Conservation (phyloP, 2,888 invertebrate genomes). For the Eupsilia transversa region DNA sequence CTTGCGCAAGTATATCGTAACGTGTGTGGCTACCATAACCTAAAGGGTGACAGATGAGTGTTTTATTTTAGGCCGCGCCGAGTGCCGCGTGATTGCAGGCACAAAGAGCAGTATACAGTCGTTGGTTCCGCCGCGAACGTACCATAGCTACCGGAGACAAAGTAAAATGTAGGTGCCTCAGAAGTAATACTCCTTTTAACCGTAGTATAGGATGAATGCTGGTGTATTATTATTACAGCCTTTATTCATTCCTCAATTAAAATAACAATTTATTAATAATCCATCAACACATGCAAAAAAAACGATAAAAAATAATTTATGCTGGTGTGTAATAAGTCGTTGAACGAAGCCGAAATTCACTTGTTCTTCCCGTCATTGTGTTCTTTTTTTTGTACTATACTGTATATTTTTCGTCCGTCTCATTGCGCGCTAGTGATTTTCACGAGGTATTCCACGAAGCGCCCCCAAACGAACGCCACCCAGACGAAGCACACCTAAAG, state of each 20-base stretch:
- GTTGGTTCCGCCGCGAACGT: conserved; percentile 44
- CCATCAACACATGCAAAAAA: too few species aligned
- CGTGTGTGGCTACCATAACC: too few species aligned
- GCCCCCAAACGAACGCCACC: too few species aligned
- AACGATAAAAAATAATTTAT: too few species aligned
- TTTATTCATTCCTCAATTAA: too few species aligned
- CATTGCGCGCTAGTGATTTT: not conserved
- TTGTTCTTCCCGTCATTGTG: not conserved
- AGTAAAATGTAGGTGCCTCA: conserved; percentile 8
- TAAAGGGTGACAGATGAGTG: conserved; percentile 42
- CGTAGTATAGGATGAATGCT: not conserved
- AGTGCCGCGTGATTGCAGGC: conserved; percentile 44
- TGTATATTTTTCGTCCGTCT: not conserved
- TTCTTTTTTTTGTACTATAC: not conserved
- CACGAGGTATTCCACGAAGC: too few species aligned
- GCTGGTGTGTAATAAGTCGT: too few species aligned
- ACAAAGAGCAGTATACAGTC: conserved; percentile 49
- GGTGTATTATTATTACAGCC: too few species aligned
- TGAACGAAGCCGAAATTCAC: not conserved
- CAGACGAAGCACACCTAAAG: too few species aligned
- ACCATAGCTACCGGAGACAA: conserved; percentile 2
- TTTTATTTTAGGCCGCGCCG: conserved; percentile 51
- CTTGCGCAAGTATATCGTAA: too few species aligned
- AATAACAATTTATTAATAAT: too few species aligned
- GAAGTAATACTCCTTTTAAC: conserved; percentile 19